Evolutionary conservation across 2,888 invertebrate genomes (phyloP).

Genomic region (Notocelia uddmanniana): DNA sequence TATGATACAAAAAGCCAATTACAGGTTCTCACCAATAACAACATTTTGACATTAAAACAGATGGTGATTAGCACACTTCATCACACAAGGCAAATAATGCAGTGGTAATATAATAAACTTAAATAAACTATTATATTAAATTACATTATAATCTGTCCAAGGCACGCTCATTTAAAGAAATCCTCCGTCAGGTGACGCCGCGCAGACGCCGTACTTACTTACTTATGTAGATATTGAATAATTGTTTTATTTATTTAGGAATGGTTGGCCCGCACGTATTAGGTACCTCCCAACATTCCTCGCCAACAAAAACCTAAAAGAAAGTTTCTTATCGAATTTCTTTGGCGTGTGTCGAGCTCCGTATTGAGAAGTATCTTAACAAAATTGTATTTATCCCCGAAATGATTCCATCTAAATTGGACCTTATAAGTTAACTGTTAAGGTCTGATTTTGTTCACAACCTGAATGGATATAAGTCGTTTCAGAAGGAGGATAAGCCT

Average conservation of each 20-base stretch:
- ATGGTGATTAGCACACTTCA: too few species aligned
- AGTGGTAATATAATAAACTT: too few species aligned
- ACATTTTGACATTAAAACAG: too few species aligned
- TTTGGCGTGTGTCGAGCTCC: slow-evolving; percentile 21
- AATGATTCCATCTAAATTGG: neutral
- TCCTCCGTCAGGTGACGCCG: too few species aligned
- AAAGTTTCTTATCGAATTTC: slow-evolving; percentile 37
- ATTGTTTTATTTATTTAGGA: neutral
- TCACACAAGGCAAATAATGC: too few species aligned
- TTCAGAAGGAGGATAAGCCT: neutral
- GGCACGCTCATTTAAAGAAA: too few species aligned
- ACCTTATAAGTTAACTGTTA: neutral
- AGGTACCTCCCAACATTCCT: slow-evolving; percentile 11
- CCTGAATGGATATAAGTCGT: neutral
- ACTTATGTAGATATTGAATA: neutral
- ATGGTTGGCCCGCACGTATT: neutral
- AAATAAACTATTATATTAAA: too few species aligned
- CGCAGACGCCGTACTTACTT: too few species aligned
- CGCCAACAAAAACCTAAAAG: slow-evolving; percentile 25
- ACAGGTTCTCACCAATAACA: too few species aligned
- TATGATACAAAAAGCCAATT: too few species aligned
- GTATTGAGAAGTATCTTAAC: slow-evolving; percentile 13
- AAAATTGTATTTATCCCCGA: slow-evolving; percentile 8
- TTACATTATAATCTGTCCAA: too few species aligned
- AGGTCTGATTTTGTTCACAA: neutral